phyloP scores from a whole-genome alignment of 37 sponge, comb jelly and placozoan species.

The Haliclona indistincta region DNA sequence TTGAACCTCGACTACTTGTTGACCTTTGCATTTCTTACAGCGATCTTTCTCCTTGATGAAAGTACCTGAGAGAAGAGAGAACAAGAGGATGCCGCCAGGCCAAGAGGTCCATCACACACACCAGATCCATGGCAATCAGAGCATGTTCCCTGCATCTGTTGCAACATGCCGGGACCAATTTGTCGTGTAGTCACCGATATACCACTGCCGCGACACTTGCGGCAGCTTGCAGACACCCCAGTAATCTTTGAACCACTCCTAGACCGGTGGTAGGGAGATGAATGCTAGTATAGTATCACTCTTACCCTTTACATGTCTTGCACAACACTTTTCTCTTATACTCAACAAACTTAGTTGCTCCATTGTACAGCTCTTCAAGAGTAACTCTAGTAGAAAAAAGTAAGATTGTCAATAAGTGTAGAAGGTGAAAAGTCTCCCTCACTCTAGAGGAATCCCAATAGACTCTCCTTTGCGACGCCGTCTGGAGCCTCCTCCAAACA shows the following conservation, averaged over 20 bases:
- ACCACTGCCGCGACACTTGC: constrained; percentile 83
- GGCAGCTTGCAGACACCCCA: constrained; percentile 67
- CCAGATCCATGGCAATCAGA: constrained; percentile 83
- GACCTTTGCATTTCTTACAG: constrained; percentile 90
- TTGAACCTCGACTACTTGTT: constrained; percentile 65
- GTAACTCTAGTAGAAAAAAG: constrained; percentile 59
- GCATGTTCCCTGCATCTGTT: constrained; percentile 81
- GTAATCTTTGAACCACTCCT: constrained; percentile 89
- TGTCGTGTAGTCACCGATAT: constrained; percentile 45
- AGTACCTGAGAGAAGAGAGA: constrained; percentile 11
- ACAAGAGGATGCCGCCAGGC: no score
- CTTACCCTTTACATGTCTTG: constrained; percentile 76
- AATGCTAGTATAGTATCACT: not conserved
- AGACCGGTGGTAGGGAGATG: not conserved
- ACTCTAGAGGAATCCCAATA: constrained; percentile 75
- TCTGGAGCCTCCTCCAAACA: constrained; percentile 43
- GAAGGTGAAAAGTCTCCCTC: constrained; percentile 5
- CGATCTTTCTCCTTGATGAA: constrained; percentile 77
- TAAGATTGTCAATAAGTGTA: not conserved
- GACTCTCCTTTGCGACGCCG: constrained; percentile 55
- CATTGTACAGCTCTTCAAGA: constrained; percentile 79
- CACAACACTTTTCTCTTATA: constrained; percentile 77
- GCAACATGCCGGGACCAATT: constrained; percentile 83
- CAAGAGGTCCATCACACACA: not conserved
- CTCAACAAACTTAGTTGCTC: constrained; percentile 60